Conservation (phyloP, 2,113 vertebrate genomes). For the Vulpes vulpes region DNA sequence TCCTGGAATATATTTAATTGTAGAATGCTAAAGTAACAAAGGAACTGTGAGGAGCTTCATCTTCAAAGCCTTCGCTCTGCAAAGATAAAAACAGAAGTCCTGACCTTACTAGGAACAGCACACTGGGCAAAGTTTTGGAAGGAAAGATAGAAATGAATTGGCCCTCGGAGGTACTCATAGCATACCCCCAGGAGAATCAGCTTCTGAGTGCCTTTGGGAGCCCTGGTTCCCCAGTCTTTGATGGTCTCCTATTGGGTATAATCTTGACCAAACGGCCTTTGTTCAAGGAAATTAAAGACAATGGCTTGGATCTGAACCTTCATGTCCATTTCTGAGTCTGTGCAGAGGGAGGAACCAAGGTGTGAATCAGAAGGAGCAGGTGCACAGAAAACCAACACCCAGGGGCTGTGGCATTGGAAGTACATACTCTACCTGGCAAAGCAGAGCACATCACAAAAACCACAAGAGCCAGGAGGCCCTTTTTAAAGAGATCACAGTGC, state of each 20-base stretch:
- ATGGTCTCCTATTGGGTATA: fast-evolving
- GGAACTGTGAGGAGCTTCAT: fast-evolving
- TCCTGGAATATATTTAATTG: background rate
- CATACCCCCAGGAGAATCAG: background rate
- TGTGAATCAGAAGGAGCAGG: too few relatives aligned
- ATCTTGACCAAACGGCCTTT: background rate
- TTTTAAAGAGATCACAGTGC: too few relatives aligned
- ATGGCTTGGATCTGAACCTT: too few relatives aligned
- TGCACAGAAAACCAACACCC: background rate
- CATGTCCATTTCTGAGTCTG: fast-evolving
- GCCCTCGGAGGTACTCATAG: background rate
- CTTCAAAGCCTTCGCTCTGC: background rate
- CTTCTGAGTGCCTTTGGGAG: too few relatives aligned
- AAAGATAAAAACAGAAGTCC: background rate
- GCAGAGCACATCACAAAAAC: background rate
- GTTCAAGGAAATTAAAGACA: too few relatives aligned
- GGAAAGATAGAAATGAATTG: background rate
- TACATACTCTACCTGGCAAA: fast-evolving
- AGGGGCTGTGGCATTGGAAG: background rate
- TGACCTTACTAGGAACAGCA: background rate
- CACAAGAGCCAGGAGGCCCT: too few relatives aligned
- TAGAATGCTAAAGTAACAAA: too few relatives aligned
- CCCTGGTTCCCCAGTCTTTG: too few relatives aligned
- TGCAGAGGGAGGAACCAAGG: background rate
- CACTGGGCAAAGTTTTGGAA: background rate